Conservation (phyloP, 2,797 vertebrate species). For the Ctenopoma multispine region DNA sequence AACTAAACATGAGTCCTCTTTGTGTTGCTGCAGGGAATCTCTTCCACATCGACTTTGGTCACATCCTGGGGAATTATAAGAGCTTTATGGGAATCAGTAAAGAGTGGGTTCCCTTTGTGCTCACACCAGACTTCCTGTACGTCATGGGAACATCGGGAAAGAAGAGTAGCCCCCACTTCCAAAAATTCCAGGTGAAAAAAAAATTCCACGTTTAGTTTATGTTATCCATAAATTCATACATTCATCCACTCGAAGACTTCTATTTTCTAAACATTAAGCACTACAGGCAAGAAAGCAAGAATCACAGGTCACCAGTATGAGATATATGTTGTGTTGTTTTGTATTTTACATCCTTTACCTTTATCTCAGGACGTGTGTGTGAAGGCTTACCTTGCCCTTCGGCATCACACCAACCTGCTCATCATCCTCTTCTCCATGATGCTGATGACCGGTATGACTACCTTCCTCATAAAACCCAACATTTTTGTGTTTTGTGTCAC, state of each 20-base stretch:
- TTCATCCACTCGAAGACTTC: background rate
- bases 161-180: conserved; percentile 94
- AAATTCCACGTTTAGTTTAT: too few relatives aligned
- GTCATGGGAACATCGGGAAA: conserved; percentile 97
- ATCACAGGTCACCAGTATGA: background rate
- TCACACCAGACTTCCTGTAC: conserved; percentile 98
- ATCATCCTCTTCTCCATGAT: conserved; percentile 99
- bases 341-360: background rate
- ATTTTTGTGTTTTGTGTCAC: background rate
- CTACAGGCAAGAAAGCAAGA: background rate
- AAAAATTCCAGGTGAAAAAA: conserved; percentile 95
- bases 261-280: too few relatives aligned
- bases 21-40: conserved; percentile 89
- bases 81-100: conserved; percentile 99
- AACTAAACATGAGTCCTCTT: background rate
- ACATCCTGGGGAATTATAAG: conserved; percentile 99
- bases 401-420: conserved; percentile 96
- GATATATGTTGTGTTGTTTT: background rate
- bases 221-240: background rate
- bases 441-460: conserved; percentile 88
- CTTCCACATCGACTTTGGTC: conserved; percentile 99
- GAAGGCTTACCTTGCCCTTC: conserved; percentile 95
- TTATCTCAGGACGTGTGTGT: conserved; percentile 90
- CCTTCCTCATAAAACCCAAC: conserved; percentile 32
- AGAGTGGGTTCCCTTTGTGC: conserved; percentile 97